Base-by-base conservation (phyloP, 2,113 vertebrate genomes). In the Myiopsitta monachus region DNA sequence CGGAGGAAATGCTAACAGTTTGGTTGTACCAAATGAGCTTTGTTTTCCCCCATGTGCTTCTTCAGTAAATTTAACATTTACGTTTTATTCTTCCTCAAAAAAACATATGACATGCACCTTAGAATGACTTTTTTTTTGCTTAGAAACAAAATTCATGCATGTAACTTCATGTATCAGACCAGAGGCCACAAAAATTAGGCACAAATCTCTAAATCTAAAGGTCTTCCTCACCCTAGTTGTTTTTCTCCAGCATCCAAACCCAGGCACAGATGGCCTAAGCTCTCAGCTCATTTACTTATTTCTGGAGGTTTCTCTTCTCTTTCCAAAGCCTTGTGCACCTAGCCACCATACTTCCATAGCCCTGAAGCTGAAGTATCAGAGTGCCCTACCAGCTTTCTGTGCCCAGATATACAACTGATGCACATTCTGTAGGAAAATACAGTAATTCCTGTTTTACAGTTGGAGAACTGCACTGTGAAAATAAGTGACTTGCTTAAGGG, bases 341-440 rank as follows among this genome's bases (percentile, higher is more conserved):
- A 36, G 18, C 54, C 47, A 36, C 28, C 27, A 19, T 5, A 27
- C 5, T 26, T n/a, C 43, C 8, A 22, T 38, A 44, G 51, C 27
- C 62, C 67, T 30, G 54, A 52, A 41, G 31, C 77, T 66, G 39
- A 14, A 43, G 24, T 0, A 10, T 4, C 64, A 54, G 51, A 67
- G 43, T 3, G 15, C 27, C 31, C 46, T 5, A 31, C 3, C 27
- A 75, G 21, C 2, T 8, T 10, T 24, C 70, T 15, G 16, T 6
- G 62, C 31, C 38, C 49, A 57, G 38, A 26, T 39, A 28, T 10
- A 18, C 75, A 70, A 38, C 24, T 1, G 1, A 5, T 31, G 44
- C 39, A 41, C 0, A 0, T 18, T 38, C 43, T 0, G 0, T 1
- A 69, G 55, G 18, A 21, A 81, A 68, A 52, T 9, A 27, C 55